These are phyloP conservation scores for Pseudococcus longispinus DNA, from an alignment of 2,888 invertebrate species.

Conservation along the genomic window DNA sequence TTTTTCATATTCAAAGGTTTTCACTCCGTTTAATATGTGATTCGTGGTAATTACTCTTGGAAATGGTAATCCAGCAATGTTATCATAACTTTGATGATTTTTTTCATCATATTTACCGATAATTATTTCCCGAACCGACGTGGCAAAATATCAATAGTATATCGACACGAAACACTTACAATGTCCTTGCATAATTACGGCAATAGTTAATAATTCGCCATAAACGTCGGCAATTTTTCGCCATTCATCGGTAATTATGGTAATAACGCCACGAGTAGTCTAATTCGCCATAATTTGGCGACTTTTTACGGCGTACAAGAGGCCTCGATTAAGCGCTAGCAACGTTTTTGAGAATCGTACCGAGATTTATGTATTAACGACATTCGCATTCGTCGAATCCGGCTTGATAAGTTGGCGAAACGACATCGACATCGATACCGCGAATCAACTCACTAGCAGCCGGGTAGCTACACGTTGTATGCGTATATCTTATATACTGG, in stretches of 20 bases:
- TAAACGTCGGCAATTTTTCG: neutral
- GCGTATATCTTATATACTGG: neutral
- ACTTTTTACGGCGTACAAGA: neutral
- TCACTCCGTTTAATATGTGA: no score
- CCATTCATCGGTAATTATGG: neutral
- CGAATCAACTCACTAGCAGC: neutral
- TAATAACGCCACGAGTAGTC: neutral
- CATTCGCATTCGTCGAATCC: neutral
- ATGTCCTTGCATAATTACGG: neutral
- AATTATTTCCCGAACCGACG: no score
- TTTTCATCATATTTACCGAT: no score
- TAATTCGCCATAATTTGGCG: neutral
- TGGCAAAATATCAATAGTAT: no score
- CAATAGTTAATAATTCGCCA: neutral
- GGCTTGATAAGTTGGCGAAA: neutral
- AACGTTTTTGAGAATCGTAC: neutral
- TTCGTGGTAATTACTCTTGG: no score
- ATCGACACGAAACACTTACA: neutral
- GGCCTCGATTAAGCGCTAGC: neutral
- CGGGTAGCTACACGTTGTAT: neutral
- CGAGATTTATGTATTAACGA: neutral
- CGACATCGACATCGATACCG: neutral
- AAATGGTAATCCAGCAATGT: no score
- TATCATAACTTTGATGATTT: no score
- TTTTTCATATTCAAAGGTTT: no score